Percentiles rank a stretch among this genome's conserved stretches.
Conservation (phyloP, 2,888 invertebrate genomes). For the Sesamia inferens region DNA sequence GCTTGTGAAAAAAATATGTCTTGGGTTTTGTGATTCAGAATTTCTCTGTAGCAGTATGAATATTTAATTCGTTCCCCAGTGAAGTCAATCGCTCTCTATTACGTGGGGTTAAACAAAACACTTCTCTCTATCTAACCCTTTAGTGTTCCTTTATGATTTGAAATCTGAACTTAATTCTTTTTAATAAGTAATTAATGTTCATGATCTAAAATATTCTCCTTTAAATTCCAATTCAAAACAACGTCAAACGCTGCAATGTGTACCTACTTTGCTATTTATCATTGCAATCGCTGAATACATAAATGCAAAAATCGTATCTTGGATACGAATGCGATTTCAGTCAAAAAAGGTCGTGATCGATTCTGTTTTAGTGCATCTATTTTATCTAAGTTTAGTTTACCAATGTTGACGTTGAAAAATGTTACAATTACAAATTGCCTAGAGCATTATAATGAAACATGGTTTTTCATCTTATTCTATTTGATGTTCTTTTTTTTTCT, state of each 20-base stretch:
- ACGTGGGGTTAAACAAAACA: background rate
- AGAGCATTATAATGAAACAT: background rate
- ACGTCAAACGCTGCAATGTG: constrained; percentile 16
- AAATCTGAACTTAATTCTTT: background rate
- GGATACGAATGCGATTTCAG: constrained; percentile 26
- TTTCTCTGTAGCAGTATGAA: background rate
- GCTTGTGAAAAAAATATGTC: background rate
- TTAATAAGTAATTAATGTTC: background rate
- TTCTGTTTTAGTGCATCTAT: constrained; percentile 24
- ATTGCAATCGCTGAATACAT: constrained; percentile 42
- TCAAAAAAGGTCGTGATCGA: constrained; percentile 49
- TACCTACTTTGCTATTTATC: constrained; percentile 38
- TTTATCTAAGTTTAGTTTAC: background rate
- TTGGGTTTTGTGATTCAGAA: background rate
- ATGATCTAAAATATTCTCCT: constrained; percentile 1
- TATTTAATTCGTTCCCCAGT: background rate
- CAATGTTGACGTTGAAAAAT: background rate
- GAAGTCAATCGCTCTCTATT: background rate
- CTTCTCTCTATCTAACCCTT: too few relatives aligned
- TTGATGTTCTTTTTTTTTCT: constrained; percentile 7
- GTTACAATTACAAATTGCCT: constrained; percentile 18
- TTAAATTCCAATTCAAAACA: constrained; percentile 22
- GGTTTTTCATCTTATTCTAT: background rate
- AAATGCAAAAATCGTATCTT: constrained; percentile 43
- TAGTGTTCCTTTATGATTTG: background rate